phyloP scores from a whole-genome alignment of 1,140 invertebrate genomes.

The Euschistus heros region DNA sequence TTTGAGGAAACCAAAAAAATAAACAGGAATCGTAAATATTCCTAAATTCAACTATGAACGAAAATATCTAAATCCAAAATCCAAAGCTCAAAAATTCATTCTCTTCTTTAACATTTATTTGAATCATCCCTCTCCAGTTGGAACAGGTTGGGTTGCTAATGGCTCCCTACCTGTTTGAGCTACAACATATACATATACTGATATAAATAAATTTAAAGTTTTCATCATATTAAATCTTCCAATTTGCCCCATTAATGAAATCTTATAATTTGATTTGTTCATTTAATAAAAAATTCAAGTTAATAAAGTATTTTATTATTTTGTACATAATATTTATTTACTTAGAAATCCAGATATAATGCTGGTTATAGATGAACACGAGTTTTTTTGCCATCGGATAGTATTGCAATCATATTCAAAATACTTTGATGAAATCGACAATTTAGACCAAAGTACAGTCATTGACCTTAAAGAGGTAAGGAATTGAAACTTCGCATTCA shows the following conservation, averaged over 20 bases:
- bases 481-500: neutral
- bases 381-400: constrained; percentile 47
- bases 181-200: neutral
- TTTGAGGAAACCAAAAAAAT: neutral
- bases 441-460: constrained; percentile 37
- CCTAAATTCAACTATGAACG: too few relatives aligned
- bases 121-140: too few relatives aligned
- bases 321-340: constrained; percentile 19
- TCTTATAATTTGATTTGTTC: neutral
- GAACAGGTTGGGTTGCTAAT: too few relatives aligned
- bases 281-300: neutral
- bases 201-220: neutral
- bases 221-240: neutral
- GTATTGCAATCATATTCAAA: constrained; percentile 48
- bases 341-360: constrained; percentile 48
- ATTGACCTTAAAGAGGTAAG: constrained; percentile 42
- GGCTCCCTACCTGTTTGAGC: too few relatives aligned
- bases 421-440: constrained; percentile 39
- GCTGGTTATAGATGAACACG: constrained; percentile 42
- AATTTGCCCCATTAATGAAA: neutral
- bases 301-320: neutral
- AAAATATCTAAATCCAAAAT: too few relatives aligned
- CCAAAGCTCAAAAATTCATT: too few relatives aligned
- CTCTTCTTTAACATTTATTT: too few relatives aligned
- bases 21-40: neutral